Percentiles rank a stretch among this genome's conserved stretches.
Conservation (phyloP, 2,113 vertebrate species). For the Spea bombifrons region DNA sequence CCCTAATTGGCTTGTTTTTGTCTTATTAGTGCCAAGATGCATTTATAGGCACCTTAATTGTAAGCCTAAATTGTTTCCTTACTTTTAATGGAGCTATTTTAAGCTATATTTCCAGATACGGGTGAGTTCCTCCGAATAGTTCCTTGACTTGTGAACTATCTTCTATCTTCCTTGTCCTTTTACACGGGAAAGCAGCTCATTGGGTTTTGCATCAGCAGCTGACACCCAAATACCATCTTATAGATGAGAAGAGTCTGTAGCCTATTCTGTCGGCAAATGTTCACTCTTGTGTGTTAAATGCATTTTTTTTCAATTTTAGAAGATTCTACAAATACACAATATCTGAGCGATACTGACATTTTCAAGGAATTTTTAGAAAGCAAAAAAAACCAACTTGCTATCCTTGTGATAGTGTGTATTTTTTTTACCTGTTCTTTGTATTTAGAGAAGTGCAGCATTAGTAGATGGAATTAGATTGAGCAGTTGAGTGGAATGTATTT, state of each 20-base stretch:
- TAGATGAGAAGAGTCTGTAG: no score
- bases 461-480: constrained; percentile 17
- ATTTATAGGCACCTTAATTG: not conserved
- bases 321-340: not conserved
- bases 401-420: not conserved
- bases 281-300: no score
- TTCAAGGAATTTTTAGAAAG: not conserved
- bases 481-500: constrained; percentile 10
- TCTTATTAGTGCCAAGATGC: not conserved
- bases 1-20: not conserved
- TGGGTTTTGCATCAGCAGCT: no score
- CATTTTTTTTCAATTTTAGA: not conserved
- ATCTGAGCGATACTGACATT: not conserved
- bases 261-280: no score
- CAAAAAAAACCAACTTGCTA: not conserved
- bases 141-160: no score
- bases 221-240: no score
- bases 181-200: no score
- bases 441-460: not conserved
- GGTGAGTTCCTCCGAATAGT: no score
- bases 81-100: not conserved
- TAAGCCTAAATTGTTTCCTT: not conserved
- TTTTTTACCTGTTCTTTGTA: not conserved
- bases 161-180: no score
- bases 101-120: not conserved